Percentiles rank a stretch among this genome's conserved stretches.
phyloP scores from a whole-genome alignment of 2,888 invertebrate genomes.

The Amaurobius ferox region DNA sequence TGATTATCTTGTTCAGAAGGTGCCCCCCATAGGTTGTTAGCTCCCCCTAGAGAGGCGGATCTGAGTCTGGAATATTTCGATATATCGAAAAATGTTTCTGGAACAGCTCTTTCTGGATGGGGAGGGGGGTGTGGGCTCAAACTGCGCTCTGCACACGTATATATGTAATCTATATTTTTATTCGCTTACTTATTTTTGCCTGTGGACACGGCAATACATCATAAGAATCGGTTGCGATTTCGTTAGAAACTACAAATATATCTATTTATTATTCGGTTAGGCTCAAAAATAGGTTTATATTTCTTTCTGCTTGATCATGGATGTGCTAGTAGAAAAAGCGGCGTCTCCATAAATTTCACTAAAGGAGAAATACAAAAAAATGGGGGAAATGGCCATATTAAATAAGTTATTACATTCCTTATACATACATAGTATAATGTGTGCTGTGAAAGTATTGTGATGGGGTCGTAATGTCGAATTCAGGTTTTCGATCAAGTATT shows the following conservation, averaged over 20 bases:
- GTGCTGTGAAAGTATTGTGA: too few species aligned
- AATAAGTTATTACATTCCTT: too few species aligned
- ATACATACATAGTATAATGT: too few species aligned
- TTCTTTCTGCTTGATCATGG: neutral
- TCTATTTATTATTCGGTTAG: constrained; percentile 32
- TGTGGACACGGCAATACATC: constrained; percentile 45
- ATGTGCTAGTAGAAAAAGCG: constrained; percentile 7
- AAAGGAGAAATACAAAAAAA: too few species aligned
- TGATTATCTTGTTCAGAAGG: constrained; percentile 59
- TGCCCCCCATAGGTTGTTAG: constrained; percentile 43
- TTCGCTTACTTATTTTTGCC: constrained; percentile 42
- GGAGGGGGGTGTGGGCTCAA: constrained; percentile 21
- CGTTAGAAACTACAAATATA: constrained; percentile 37
- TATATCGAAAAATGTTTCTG: constrained; percentile 61
- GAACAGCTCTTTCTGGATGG: constrained; percentile 48
- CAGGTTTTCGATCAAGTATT: too few species aligned
- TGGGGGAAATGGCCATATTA: too few species aligned
- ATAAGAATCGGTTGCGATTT: constrained; percentile 40
- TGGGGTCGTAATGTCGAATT: too few species aligned
- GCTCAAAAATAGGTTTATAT: neutral
- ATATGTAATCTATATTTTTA: constrained; percentile 5
- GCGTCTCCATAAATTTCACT: too few species aligned
- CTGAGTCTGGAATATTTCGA: constrained; percentile 48
- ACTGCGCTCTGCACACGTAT: neutral
- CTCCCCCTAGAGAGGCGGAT: constrained; percentile 27